phyloP scores from a whole-genome alignment of 2,888 invertebrate genomes.

The Cheilosia soror region DNA sequence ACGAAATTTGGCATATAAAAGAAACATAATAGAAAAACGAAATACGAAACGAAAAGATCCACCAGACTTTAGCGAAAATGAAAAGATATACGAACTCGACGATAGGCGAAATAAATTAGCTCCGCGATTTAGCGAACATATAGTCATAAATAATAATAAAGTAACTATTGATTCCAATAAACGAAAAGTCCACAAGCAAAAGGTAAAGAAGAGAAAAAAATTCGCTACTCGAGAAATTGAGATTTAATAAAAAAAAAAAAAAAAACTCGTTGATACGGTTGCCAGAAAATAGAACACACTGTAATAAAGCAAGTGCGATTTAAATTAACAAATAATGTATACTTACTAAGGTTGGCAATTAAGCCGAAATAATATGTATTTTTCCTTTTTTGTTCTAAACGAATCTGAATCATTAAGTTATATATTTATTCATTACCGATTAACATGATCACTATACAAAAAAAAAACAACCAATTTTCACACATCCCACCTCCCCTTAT shows the following conservation, averaged over 20 bases:
- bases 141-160: background rate
- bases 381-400: too few relatives aligned
- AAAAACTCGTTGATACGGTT: background rate
- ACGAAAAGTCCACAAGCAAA: conserved; percentile 11
- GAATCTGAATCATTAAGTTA: too few relatives aligned
- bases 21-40: conserved; percentile 42
- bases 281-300: too few relatives aligned
- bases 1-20: conserved; percentile 20
- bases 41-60: conserved; percentile 28
- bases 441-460: too few relatives aligned
- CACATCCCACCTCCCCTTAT: too few relatives aligned
- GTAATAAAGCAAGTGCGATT: too few relatives aligned
- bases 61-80: background rate
- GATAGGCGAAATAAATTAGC: conserved; percentile 12
- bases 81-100: background rate
- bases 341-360: too few relatives aligned
- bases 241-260: background rate
- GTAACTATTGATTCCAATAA: conserved; percentile 3
- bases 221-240: background rate
- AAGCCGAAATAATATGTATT: too few relatives aligned
- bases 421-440: too few relatives aligned
- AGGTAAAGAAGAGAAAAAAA: background rate
- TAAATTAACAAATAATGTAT: too few relatives aligned
- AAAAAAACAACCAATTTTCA: too few relatives aligned
- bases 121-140: background rate